Evolutionary conservation across 2,888 invertebrate genomes (phyloP).

Genomic region (Venusia cambrica): DNA sequence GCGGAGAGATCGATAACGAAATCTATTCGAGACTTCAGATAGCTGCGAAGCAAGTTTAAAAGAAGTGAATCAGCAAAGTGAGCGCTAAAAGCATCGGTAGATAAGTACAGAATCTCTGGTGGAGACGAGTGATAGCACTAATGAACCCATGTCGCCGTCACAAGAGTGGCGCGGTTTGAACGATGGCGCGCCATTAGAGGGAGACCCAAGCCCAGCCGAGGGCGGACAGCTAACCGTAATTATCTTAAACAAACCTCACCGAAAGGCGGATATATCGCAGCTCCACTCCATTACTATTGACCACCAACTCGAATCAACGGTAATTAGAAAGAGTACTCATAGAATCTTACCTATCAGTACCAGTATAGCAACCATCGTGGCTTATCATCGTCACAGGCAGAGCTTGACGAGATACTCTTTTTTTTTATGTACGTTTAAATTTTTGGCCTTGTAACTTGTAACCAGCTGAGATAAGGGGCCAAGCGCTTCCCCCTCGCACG

Average conservation of each 20-base stretch:
- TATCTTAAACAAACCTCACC: constrained; percentile 59
- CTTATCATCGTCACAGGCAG: constrained; percentile 8
- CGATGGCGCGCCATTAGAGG: constrained; percentile 62
- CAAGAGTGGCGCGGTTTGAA: constrained; percentile 65
- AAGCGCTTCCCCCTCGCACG: too few relatives aligned
- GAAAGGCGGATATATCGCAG: constrained; percentile 46
- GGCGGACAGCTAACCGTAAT: constrained; percentile 66
- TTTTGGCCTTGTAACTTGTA: too few relatives aligned
- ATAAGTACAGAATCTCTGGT: constrained; percentile 62
- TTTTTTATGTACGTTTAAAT: too few relatives aligned
- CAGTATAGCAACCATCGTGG: constrained; percentile 1
- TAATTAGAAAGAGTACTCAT: constrained; percentile 24
- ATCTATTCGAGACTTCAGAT: constrained; percentile 45
- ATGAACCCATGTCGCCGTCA: constrained; percentile 75
- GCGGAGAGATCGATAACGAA: constrained; percentile 41
- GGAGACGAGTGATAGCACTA: constrained; percentile 66
- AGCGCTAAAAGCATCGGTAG: constrained; percentile 69
- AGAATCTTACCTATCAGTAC: constrained; percentile 15
- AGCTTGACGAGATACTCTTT: too few relatives aligned
- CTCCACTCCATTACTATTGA: constrained; percentile 20
- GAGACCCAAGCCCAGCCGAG: constrained; percentile 58
- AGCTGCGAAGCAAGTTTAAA: constrained; percentile 37
- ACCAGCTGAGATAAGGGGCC: too few relatives aligned
- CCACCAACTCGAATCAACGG: constrained; percentile 16
- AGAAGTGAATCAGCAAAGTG: constrained; percentile 55